Percentiles rank a stretch among this genome's conserved stretches.
Evolutionary conservation across 2,888 invertebrate genomes (phyloP).

Genomic region (Drosophila ezoana): DNA sequence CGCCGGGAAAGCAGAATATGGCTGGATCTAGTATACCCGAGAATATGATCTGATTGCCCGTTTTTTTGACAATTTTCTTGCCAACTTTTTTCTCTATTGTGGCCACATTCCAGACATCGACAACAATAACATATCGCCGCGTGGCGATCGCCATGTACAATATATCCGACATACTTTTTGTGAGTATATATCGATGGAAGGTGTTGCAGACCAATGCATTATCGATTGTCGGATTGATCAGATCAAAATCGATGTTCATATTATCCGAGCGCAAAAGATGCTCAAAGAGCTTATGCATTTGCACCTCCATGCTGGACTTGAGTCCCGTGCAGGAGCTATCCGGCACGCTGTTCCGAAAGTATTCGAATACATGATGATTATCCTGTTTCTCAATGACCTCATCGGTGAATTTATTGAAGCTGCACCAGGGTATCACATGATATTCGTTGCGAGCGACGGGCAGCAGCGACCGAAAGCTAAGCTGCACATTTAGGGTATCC

Average conservation of each 20-base stretch:
- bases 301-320: conserved; percentile 52
- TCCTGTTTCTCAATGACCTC: conserved; percentile 52
- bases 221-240: conserved; percentile 42
- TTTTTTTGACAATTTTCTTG: conserved; percentile 13
- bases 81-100: conserved; percentile 15
- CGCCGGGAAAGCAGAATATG: conserved; percentile 68
- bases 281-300: conserved; percentile 42
- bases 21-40: conserved; percentile 69
- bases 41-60: conserved; percentile 49
- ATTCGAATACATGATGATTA: conserved; percentile 56
- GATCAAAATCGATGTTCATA: conserved; percentile 40
- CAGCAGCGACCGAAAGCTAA: conserved; percentile 55
- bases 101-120: conserved; percentile 54
- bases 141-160: conserved; percentile 48
- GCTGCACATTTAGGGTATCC: conserved; percentile 20
- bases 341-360: conserved; percentile 28
- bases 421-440: conserved; percentile 53
- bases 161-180: conserved; percentile 43
- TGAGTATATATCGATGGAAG: conserved; percentile 74
- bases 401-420: conserved; percentile 38
- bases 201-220: conserved; percentile 67
- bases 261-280: conserved; percentile 56
- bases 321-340: conserved; percentile 38
- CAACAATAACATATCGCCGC: conserved; percentile 53
- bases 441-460: conserved; percentile 42